These are phyloP conservation scores for Heliconius ethilla DNA, from an alignment of 2,888 invertebrate genomes.

Conservation along the genomic window DNA sequence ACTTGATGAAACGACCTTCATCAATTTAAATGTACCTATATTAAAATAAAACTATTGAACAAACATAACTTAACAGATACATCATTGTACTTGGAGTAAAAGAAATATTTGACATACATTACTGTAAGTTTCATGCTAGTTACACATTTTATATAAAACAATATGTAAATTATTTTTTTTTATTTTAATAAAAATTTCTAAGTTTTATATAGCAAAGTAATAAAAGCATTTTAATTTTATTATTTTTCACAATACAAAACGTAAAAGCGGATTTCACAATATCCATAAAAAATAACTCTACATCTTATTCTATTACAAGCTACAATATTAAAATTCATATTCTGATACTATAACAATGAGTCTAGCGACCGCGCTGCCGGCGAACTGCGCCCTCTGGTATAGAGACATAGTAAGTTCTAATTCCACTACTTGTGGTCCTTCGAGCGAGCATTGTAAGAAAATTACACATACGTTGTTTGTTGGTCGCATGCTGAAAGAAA, in stretches of 20 bases:
- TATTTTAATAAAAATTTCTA: too few species aligned
- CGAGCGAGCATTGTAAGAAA: slow-evolving; percentile 86
- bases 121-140: too few species aligned
- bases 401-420: slow-evolving; percentile 93
- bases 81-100: neutral
- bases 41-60: neutral
- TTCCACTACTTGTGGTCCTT: slow-evolving; percentile 95
- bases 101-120: neutral
- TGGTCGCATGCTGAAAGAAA: slow-evolving; percentile 76
- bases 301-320: neutral
- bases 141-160: neutral
- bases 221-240: too few species aligned
- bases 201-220: too few species aligned
- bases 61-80: neutral
- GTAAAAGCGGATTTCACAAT: too few species aligned
- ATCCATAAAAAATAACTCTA: neutral
- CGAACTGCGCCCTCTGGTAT: slow-evolving; percentile 86
- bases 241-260: too few species aligned
- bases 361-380: slow-evolving; percentile 91
- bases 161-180: neutral
- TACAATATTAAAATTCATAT: slow-evolving; percentile 81
- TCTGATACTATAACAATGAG: slow-evolving; percentile 92
- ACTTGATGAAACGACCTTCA: neutral
- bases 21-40: neutral
- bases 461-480: slow-evolving; percentile 87